Conservation (phyloP, 2,888 invertebrate genomes). For the Erpobdella octoculata region DNA sequence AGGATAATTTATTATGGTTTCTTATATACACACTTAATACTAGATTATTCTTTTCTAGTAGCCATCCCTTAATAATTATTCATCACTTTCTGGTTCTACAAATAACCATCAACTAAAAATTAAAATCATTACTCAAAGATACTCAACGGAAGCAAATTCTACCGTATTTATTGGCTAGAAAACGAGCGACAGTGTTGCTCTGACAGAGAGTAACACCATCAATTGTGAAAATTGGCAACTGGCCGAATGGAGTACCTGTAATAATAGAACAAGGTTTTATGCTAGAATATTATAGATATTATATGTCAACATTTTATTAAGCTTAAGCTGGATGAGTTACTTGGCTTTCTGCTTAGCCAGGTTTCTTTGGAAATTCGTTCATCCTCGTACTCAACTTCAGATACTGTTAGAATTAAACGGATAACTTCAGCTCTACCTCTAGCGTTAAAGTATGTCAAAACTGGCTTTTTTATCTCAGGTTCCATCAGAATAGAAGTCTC, state of each 20-base stretch:
- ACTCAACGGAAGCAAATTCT: too few species aligned
- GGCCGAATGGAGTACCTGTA: constrained; percentile 37
- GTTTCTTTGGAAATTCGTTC: constrained; percentile 55
- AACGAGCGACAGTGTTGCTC: constrained; percentile 35
- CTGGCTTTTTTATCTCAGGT: constrained; percentile 5
- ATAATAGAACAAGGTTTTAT: too few species aligned
- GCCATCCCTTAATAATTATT: background rate
- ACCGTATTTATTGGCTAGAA: constrained; percentile 37
- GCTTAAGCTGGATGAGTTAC: constrained; percentile 34
- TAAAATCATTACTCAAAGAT: too few species aligned
- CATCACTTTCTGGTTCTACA: background rate
- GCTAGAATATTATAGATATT: background rate
- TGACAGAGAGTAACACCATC: constrained; percentile 36
- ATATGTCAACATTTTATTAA: too few species aligned
- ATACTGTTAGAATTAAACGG: constrained; percentile 58
- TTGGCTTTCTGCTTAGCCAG: constrained; percentile 38
- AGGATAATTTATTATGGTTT: too few species aligned
- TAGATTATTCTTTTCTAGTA: too few species aligned
- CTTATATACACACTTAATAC: too few species aligned
- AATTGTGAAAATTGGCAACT: constrained; percentile 34
- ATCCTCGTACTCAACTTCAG: constrained; percentile 58
- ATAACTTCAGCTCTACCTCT: constrained; percentile 59
- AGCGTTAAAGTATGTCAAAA: constrained; percentile 58
- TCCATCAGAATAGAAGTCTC: too few species aligned
- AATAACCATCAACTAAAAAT: too few species aligned